Percentiles rank a stretch among this genome's conserved stretches.
Conservation (phyloP, 35 echinoderm and acorn worm genomes). For the Apostichopus parvimensis region DNA sequence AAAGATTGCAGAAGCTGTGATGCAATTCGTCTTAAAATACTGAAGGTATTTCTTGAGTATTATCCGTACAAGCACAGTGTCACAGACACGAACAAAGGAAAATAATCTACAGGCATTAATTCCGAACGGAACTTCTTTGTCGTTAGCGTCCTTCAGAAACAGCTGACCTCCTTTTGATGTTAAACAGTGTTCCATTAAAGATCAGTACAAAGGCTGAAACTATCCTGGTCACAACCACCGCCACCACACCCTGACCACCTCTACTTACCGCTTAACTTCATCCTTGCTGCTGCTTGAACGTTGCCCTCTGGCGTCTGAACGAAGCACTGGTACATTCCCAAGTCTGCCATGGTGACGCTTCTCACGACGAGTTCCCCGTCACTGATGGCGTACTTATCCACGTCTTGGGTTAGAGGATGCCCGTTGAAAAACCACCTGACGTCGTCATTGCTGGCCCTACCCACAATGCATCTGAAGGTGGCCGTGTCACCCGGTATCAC, state of each 20-base stretch:
- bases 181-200: too few species aligned
- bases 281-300: slow-evolving; percentile 69
- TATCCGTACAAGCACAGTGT: too few species aligned
- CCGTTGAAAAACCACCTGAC: slow-evolving; percentile 82
- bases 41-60: too few species aligned
- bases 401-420: slow-evolving; percentile 24
- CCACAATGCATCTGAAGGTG: slow-evolving; percentile 72
- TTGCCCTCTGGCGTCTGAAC: slow-evolving; percentile 64
- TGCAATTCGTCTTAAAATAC: too few species aligned
- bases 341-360: slow-evolving; percentile 53
- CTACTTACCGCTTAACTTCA: slow-evolving; percentile 79
- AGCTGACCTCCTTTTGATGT: too few species aligned
- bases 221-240: not conserved
- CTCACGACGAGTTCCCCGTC: slow-evolving; percentile 64
- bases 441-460: slow-evolving; percentile 51
- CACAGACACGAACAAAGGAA: too few species aligned
- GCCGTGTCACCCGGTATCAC: slow-evolving; percentile 58
- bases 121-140: too few species aligned
- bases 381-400: slow-evolving; percentile 60
- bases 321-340: slow-evolving; percentile 94
- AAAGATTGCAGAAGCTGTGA: too few species aligned
- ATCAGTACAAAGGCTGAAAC: too few species aligned
- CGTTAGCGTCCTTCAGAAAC: too few species aligned
- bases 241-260: not conserved
- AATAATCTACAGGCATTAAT: too few species aligned